Evolutionary conservation across 2,113 vertebrate species (phyloP).

Genomic region (Scalopus aquaticus): DNA sequence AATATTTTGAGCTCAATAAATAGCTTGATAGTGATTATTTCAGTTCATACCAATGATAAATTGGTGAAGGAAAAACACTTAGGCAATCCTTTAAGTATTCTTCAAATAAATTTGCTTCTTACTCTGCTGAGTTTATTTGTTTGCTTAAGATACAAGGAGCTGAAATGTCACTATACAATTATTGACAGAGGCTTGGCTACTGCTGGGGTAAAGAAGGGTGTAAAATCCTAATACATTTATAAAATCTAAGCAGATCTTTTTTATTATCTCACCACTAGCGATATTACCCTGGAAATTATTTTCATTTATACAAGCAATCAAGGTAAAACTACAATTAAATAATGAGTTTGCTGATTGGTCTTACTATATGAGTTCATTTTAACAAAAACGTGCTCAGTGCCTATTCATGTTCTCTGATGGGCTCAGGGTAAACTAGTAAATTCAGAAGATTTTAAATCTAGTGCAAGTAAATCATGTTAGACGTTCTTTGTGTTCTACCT

Average conservation of each 20-base stretch:
- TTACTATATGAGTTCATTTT: neutral
- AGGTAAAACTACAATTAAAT: neutral
- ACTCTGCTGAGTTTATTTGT: constrained; percentile 32
- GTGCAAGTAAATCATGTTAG: neutral
- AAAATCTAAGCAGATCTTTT: neutral
- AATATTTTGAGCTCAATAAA: neutral
- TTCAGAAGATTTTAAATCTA: neutral
- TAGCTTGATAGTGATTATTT: constrained; percentile 8
- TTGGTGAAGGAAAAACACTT: constrained; percentile 14
- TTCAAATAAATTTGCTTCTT: constrained; percentile 30
- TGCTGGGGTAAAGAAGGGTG: neutral
- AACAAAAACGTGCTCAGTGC: neutral
- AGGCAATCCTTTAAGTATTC: constrained; percentile 13
- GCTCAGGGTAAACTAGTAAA: neutral
- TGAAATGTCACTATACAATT: constrained; percentile 20
- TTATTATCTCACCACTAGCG: neutral
- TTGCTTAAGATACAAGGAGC: neutral
- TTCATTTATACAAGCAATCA: constrained; percentile 11
- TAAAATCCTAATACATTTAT: neutral
- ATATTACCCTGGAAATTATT: constrained; percentile 1
- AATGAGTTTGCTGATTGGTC: neutral
- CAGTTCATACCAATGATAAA: neutral
- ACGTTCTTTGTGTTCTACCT: neutral
- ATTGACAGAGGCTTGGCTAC: neutral
- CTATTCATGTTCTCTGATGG: neutral